Percentiles rank a stretch among this genome's conserved stretches.
These are phyloP conservation scores for Dorcus hopei DNA, from an alignment of 2,888 invertebrate genomes.

Conservation along the genomic window DNA sequence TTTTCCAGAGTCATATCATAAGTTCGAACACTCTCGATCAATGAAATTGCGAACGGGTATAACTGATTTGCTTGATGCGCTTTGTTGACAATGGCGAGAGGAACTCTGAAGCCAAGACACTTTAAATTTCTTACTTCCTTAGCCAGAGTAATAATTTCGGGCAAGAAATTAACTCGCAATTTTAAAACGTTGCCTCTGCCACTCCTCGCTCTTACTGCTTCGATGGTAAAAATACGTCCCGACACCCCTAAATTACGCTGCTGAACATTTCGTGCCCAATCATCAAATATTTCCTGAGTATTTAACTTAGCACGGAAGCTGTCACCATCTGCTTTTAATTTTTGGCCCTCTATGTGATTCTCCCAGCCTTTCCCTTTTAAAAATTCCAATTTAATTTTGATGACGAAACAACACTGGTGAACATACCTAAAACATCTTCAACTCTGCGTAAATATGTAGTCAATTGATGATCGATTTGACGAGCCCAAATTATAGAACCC, in stretches of 20 bases:
- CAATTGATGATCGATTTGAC: conserved; percentile 96
- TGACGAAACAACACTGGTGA: background rate
- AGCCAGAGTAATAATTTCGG: conserved; percentile 96
- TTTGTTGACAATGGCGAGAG: conserved; percentile 96
- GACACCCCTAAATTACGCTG: conserved; percentile 91
- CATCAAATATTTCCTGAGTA: conserved; percentile 96
- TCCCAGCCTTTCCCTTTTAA: conserved; percentile 93
- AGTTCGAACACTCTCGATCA: conserved; percentile 95
- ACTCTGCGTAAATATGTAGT: conserved; percentile 94
- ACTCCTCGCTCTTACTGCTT: conserved; percentile 72
- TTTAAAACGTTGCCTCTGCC: conserved; percentile 84
- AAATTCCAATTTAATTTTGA: conserved; percentile 1
- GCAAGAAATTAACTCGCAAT: conserved; percentile 90
- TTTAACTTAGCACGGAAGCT: conserved; percentile 95
- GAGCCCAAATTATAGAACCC: conserved; percentile 98
- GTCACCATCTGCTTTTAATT: conserved; percentile 95
- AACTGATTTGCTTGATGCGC: conserved; percentile 98
- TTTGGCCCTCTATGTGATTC: conserved; percentile 97
- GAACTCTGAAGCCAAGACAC: conserved; percentile 93
- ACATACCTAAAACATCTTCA: conserved; percentile 89
- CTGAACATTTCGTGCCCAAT: conserved; percentile 94
- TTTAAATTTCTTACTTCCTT: conserved; percentile 98
- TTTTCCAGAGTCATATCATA: conserved; percentile 97
- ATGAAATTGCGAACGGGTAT: conserved; percentile 97
- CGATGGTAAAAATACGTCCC: conserved; percentile 92